These are phyloP conservation scores for Amazona finschi DNA, from an alignment of 2,797 vertebrate species.

Conservation along the genomic window DNA sequence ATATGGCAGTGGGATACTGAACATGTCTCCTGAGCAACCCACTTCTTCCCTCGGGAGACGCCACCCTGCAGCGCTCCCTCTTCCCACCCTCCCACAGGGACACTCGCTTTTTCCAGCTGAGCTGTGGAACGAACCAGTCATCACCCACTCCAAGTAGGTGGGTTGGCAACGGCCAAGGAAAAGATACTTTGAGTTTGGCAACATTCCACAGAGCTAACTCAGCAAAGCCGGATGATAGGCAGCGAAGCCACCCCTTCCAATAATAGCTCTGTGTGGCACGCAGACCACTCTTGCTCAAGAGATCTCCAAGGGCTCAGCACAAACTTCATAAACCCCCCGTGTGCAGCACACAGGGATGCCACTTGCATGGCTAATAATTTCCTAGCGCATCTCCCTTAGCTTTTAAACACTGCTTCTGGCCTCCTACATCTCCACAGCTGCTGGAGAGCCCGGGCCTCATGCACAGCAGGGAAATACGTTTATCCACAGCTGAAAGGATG, in stretches of 20 bases:
- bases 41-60: not conserved
- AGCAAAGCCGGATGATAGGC: constrained; percentile 24
- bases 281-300: not conserved
- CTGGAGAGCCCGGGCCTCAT: fast-evolving
- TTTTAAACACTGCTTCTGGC: not conserved
- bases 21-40: fast-evolving
- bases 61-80: not conserved
- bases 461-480: not conserved
- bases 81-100: constrained; percentile 42
- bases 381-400: not conserved
- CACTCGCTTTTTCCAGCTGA: constrained; percentile 36
- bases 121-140: constrained; percentile 43
- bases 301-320: not conserved
- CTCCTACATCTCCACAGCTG: not conserved
- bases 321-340: not conserved
- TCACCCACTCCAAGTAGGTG: constrained; percentile 36
- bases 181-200: constrained; percentile 8
- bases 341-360: not conserved
- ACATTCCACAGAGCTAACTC: not conserved
- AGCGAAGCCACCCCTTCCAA: constrained; percentile 13
- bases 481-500: not conserved
- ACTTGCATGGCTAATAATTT: not conserved
- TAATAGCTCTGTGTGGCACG: not conserved
- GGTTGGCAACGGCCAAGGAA: not conserved
- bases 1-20: not conserved